A percentile compares a stretch with the other conserved stretches of the same genome.
phyloP scores from a whole-genome alignment of 2,113 vertebrate genomes.

The Phodopus roborovskii region DNA sequence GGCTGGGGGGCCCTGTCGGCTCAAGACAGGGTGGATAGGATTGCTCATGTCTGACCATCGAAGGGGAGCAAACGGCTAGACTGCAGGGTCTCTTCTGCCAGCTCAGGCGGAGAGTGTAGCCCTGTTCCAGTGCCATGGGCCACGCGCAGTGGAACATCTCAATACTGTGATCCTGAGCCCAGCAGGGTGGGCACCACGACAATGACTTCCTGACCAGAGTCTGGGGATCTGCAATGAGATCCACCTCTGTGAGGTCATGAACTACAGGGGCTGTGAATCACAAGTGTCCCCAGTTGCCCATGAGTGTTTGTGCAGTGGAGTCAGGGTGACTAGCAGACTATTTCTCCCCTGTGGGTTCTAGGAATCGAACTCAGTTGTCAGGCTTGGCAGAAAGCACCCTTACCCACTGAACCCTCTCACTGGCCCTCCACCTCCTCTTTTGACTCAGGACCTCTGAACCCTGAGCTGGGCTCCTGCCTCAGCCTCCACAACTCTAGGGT shows the following conservation, averaged over 20 bases:
- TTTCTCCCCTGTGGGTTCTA: background rate
- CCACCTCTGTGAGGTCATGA: background rate
- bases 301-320: too few species aligned
- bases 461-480: background rate
- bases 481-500: too few species aligned
- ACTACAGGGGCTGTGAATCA: background rate
- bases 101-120: background rate
- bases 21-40: background rate
- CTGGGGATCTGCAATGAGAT: background rate
- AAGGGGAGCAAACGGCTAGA: background rate
- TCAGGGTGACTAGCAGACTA: background rate
- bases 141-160: accelerated
- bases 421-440: background rate
- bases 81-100: background rate
- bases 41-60: background rate
- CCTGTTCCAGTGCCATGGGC: background rate
- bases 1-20: background rate
- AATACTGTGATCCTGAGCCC: background rate
- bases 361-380: background rate
- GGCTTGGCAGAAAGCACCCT: background rate
- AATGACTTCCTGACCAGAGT: background rate
- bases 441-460: background rate
- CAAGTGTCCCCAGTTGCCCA: background rate
- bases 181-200: background rate
- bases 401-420: too few species aligned